Evolutionary conservation across 2,113 vertebrate genomes (phyloP), one percentile per base, ranked within the genome.

Genomic region (Osmerus eperlanus): DNA sequence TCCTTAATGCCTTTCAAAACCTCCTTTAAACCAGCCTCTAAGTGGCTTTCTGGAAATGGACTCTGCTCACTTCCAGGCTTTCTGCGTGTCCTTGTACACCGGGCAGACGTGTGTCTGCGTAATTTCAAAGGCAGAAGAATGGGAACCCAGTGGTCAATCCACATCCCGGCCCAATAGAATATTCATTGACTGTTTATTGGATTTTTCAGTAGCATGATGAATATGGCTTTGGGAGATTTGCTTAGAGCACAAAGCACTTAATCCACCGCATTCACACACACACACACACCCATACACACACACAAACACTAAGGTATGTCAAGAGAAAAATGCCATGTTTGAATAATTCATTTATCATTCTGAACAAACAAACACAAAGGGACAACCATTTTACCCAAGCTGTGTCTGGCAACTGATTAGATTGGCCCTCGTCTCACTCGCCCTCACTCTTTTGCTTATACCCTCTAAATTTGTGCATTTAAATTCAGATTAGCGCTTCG

Each of bases 21-120:
- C 18, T 78, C 74, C 29, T 60, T 75, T 36, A 19, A 12, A 74
- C 80, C 77, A 79, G 77, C 59, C 79, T 62, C 65, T 69, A 69
- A 82, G 74, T 71, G 36, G 74, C 68, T 83, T 74, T 71, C 19
- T 56, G 55, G 54, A 16, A 11, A 16, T 55, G 13, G 3, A 5
- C n/a, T 56, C 55, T 18, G 15, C 15, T 19, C 13, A 12, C 13
- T 55, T 55, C 54, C 56, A 23, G 56, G n/a, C 58, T 60, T 11
- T 23, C 55, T 56, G 55, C 4, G 11, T 56, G 55, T 56, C n/a
- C n/a, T 56, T 56, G 55, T 18, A 56, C 55, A 18, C 55, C 1
- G 16, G 16, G 55, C 6, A 11, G 55, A 16, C 55, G 7, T 16
- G 5, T 56, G 55, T 15, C 55, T 56, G 1, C 55, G 55, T 11